Conservation (phyloP, 2,113 vertebrate species). For the Perca flavescens region DNA sequence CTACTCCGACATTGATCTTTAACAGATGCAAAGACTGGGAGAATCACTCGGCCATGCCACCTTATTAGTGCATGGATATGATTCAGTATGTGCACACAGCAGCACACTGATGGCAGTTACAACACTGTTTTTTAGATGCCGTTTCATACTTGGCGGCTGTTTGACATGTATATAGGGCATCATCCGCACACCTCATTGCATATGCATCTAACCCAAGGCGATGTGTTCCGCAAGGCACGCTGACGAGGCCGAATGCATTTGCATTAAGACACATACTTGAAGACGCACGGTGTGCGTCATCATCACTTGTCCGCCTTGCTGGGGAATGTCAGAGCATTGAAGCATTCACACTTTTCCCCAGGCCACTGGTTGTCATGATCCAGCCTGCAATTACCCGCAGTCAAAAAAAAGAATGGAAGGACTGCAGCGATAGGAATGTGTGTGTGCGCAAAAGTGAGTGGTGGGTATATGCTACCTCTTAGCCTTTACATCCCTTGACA, state of each 20-base stretch:
- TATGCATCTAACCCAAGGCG: conserved; percentile 32
- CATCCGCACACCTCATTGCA: conserved; percentile 34
- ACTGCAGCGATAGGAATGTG: neutral
- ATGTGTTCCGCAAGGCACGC: neutral
- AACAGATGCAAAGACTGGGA: neutral
- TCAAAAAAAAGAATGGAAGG: neutral
- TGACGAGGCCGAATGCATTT: conserved; percentile 25
- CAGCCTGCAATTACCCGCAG: conserved; percentile 10
- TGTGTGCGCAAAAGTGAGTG: neutral
- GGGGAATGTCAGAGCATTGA: conserved; percentile 36
- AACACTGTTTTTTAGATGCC: neutral
- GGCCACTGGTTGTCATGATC: conserved; percentile 21
- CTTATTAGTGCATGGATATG: neutral
- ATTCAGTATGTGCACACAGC: neutral
- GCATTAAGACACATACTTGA: neutral
- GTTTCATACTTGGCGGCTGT: conserved; percentile 3
- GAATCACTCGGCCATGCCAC: neutral
- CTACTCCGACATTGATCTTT: neutral
- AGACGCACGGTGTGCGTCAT: neutral
- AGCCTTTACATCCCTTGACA: conserved; percentile 48
- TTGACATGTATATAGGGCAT: conserved; percentile 48
- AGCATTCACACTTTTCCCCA: conserved; percentile 17
- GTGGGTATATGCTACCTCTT: conserved; percentile 26
- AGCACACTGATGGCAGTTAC: neutral
- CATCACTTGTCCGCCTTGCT: conserved; percentile 22